Percentiles rank a stretch among this genome's conserved stretches.
These are phyloP conservation scores for Balaenoptera acutorostrata DNA, from an alignment of 2,113 vertebrate species.

Conservation along the genomic window DNA sequence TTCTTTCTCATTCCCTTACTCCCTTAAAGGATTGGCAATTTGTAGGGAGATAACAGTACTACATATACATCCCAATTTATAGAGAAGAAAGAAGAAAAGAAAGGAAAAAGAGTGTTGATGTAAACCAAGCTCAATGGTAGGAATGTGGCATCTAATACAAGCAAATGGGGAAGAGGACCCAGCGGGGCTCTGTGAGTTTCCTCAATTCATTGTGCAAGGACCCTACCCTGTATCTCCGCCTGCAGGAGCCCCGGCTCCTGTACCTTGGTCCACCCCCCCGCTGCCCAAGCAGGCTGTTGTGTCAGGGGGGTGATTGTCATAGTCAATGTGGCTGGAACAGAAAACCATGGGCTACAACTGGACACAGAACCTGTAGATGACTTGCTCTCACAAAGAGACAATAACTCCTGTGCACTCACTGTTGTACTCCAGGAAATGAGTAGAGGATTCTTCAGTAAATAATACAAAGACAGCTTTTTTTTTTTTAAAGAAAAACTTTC, in stretches of 20 bases:
- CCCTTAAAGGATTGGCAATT: neutral
- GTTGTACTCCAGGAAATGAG: neutral
- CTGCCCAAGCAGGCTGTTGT: neutral
- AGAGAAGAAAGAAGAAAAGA: neutral
- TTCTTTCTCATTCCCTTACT: neutral
- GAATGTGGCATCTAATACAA: neutral
- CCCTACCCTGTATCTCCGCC: neutral
- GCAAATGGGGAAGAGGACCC: neutral
- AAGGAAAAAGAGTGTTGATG: too few relatives aligned
- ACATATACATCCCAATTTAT: neutral
- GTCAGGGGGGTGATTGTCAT: neutral
- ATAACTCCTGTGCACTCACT: neutral
- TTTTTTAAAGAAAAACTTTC: neutral
- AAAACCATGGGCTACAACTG: neutral
- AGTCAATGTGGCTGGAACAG: neutral
- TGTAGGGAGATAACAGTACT: neutral
- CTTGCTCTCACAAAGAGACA: neutral
- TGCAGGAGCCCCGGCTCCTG: neutral
- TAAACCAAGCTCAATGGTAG: neutral
- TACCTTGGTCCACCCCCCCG: rapidly evolving
- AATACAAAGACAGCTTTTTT: neutral
- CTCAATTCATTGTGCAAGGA: neutral
- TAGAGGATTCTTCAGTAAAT: neutral
- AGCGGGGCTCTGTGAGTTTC: neutral
- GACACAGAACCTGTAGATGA: neutral